Evolutionary conservation across 2,888 invertebrate species (phyloP), one percentile per base, ranked within the genome.

Genomic region (Orthosia incerta): DNA sequence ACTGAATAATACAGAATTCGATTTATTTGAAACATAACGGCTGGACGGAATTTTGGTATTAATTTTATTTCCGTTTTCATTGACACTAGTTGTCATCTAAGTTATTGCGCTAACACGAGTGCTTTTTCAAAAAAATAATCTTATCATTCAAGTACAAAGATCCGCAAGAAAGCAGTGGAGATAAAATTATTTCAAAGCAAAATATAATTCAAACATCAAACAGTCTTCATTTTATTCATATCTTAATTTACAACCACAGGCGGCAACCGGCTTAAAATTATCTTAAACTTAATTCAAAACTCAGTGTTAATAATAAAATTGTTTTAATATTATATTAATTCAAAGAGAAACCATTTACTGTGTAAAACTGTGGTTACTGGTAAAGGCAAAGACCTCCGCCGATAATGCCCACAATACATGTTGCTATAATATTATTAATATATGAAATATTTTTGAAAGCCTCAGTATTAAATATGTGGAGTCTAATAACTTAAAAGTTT

Each of bases 301-400:
- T 59, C 12, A 50, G 16, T 55, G 31, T 53, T 68, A 15, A 46
- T 57, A 66, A 39, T 39, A 39, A 39, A 39, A 59, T 79, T 55
- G 26, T 62, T 57, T 66, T 56, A 60, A 39, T 82, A 64, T 16
- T 26, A 45, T 39, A n/a, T n/a, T 20, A 45, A 20, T 78, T 79
- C 50, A 12, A 53, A 57, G 50, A 72, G 60, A 59, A 61, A 63
- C 31, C 55, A 23, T 70, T 63, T 59, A 62, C 31, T 66, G 20
- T n/a, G 11, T 9, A 50, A 69, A 55, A 57, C 50, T 64, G 39
- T 50, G 65, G 50, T 62, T 16, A 55, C n/a, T 55, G 61, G 23
- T 57, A 20, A 50, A 53, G 26, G 39, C 57, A 53, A 4, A 48
- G 20, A 45, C 39, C 18, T 55, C 59, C 11, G 15, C 26, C 56